Percentiles rank a stretch among this genome's conserved stretches.
phyloP scores from a whole-genome alignment of 2,113 vertebrate genomes.

The Vanacampus margaritifer region DNA sequence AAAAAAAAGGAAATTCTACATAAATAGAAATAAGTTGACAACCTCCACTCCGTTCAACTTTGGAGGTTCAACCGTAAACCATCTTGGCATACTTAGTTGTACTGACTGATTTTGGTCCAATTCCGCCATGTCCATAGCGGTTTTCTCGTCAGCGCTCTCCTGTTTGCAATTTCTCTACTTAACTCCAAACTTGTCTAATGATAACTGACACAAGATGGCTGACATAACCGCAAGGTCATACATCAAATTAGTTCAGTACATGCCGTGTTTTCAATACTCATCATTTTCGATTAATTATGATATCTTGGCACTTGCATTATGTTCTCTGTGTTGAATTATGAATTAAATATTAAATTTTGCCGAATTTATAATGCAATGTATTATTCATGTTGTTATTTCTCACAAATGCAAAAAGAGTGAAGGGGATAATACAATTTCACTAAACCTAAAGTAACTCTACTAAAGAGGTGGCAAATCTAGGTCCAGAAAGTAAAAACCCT shows the following conservation, averaged over 20 bases:
- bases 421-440: constrained; percentile 7
- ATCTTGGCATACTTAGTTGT: background rate
- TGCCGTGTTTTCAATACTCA: background rate
- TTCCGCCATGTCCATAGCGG: background rate
- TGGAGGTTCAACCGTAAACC: background rate
- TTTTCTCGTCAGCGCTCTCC: background rate
- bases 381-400: constrained; percentile 1
- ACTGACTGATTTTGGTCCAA: background rate
- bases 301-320: background rate
- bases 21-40: background rate
- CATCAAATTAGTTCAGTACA: background rate
- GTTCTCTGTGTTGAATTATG: constrained; percentile 3
- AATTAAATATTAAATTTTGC: background rate
- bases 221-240: background rate
- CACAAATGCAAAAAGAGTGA: background rate
- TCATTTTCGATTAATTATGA: constrained; percentile 10
- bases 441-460: background rate
- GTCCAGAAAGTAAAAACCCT: too few relatives aligned
- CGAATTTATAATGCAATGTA: background rate
- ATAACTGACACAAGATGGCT: background rate
- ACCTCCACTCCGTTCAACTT: background rate
- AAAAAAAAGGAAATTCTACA: background rate
- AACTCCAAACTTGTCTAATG: background rate
- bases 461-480: constrained; percentile 13
- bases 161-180: background rate